These are phyloP conservation scores for Phenganax marumi DNA, from an alignment of 92 coral and sea anemone species.

Conservation along the genomic window DNA sequence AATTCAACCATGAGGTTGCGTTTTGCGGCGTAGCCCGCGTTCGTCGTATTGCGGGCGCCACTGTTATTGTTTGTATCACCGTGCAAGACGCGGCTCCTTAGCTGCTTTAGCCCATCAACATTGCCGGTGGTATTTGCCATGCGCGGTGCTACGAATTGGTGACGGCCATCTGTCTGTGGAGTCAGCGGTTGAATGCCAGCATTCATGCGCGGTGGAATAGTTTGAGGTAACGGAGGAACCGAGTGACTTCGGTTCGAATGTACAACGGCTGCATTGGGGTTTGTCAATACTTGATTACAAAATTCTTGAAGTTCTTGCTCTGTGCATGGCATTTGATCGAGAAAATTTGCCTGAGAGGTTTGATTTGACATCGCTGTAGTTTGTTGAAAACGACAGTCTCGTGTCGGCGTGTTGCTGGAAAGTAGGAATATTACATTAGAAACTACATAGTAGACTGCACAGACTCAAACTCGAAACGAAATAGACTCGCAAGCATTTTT, in stretches of 20 bases:
- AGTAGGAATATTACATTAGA: conserved; percentile 16
- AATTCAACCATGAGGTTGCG: conserved; percentile 72
- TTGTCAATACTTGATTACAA: conserved; percentile 64
- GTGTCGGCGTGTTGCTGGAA: not conserved
- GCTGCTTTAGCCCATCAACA: conserved; percentile 85
- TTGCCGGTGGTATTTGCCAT: conserved; percentile 73
- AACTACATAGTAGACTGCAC: not conserved
- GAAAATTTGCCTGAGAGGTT: conserved; percentile 18
- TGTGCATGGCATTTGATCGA: conserved; percentile 12
- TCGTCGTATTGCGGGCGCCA: not conserved
- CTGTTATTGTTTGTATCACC: conserved; percentile 99
- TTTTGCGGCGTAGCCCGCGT: conserved; percentile 70
- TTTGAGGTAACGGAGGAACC: conserved; percentile 95
- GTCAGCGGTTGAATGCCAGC: conserved; percentile 93
- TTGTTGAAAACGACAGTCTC: not conserved
- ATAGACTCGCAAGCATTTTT: not conserved
- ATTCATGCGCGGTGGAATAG: conserved; percentile 63
- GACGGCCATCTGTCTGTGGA: conserved; percentile 84
- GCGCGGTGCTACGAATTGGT: conserved; percentile 75
- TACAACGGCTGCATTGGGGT: conserved; percentile 65
- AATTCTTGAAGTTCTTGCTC: conserved; percentile 73
- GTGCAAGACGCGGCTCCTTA: conserved; percentile 88
- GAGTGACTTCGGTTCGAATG: conserved; percentile 90
- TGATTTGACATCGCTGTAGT: not conserved
- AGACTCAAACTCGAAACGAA: not conserved